A percentile compares a stretch with the other conserved stretches of the same genome.
Conservation (phyloP, 1,140 invertebrate species). For the Mactra quadrangularis region DNA sequence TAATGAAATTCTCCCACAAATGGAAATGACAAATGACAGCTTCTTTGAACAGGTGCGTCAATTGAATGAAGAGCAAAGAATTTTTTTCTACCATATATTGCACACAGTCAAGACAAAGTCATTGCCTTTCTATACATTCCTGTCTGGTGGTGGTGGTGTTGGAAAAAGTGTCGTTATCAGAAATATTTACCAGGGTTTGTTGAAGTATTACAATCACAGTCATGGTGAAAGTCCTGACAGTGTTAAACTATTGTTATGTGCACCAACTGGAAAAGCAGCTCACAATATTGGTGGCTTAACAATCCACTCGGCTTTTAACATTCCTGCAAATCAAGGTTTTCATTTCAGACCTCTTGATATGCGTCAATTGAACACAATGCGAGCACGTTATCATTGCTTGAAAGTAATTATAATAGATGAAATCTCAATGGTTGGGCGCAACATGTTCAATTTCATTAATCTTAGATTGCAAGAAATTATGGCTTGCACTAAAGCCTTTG, state of each 20-base stretch:
- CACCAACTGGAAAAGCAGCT: slow-evolving; percentile 67
- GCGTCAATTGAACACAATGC: slow-evolving; percentile 55
- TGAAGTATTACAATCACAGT: slow-evolving; percentile 49
- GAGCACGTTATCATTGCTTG: slow-evolving; percentile 13
- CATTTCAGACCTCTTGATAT: slow-evolving; percentile 55
- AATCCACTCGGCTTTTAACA: slow-evolving; percentile 49
- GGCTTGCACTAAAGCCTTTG: slow-evolving; percentile 59
- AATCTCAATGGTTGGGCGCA: slow-evolving; percentile 68
- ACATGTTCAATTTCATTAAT: slow-evolving; percentile 68
- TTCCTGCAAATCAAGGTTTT: slow-evolving; percentile 60
- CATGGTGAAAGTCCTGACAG: slow-evolving; percentile 39
- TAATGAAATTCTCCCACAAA: slow-evolving; percentile 18
- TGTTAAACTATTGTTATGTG: slow-evolving; percentile 47
- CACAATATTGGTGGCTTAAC: slow-evolving; percentile 58
- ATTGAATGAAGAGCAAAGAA: slow-evolving; percentile 45
- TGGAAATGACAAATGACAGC: slow-evolving; percentile 33
- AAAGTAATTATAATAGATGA: slow-evolving; percentile 69
- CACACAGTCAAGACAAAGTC: slow-evolving; percentile 6
- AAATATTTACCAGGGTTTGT: slow-evolving; percentile 47
- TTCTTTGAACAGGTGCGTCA: slow-evolving; percentile 12
- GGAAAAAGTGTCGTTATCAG: slow-evolving; percentile 58
- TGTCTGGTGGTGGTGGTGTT: slow-evolving; percentile 60
- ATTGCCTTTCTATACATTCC: slow-evolving; percentile 43
- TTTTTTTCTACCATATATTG: slow-evolving; percentile 41
- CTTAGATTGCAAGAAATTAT: slow-evolving; percentile 65